Conservation (phyloP, 2,797 vertebrate genomes). For the Artibeus jamaicensis region DNA sequence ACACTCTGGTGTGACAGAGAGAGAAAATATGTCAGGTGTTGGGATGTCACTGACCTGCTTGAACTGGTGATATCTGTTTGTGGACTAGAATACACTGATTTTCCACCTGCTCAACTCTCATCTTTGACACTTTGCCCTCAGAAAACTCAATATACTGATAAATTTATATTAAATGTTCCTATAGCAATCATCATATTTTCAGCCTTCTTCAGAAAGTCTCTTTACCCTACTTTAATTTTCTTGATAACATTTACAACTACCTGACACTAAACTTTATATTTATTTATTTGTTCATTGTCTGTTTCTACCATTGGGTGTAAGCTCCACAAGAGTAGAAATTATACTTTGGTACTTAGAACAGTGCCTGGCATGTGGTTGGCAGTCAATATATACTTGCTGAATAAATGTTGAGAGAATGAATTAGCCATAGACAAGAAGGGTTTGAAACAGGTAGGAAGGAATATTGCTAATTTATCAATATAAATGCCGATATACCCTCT, state of each 20-base stretch:
- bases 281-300: background rate
- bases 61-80: background rate
- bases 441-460: background rate
- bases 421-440: background rate
- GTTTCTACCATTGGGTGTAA: background rate
- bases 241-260: background rate
- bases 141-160: background rate
- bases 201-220: background rate
- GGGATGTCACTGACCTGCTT: background rate
- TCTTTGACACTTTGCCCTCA: background rate
- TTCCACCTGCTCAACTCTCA: background rate
- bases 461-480: background rate
- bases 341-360: background rate
- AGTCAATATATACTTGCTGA: background rate
- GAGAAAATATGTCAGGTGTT: background rate
- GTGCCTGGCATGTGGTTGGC: background rate
- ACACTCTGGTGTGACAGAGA: background rate
- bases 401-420: background rate
- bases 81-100: background rate
- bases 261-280: background rate
- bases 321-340: background rate
- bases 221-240: slow-evolving; percentile 10
- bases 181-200: background rate
- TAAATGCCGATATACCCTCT: background rate
- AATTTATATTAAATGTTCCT: background rate